Conservation (phyloP, 2,113 vertebrate species). For the Otus sunia region DNA sequence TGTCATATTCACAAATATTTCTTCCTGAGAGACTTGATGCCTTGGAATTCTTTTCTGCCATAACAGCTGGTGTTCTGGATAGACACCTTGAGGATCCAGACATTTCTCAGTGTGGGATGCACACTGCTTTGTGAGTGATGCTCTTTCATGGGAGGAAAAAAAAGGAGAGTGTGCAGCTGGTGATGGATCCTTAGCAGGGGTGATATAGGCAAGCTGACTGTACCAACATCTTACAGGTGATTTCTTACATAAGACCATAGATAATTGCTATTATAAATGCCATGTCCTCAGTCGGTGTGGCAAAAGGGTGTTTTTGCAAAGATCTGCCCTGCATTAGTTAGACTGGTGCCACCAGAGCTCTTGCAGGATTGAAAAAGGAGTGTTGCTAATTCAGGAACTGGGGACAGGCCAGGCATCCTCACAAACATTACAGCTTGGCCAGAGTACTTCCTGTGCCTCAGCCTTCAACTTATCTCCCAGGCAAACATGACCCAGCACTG, state of each 20-base stretch:
- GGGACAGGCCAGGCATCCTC: not conserved
- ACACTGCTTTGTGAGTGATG: not conserved
- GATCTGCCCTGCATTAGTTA: not conserved
- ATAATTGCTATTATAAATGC: not conserved
- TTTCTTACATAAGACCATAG: not conserved
- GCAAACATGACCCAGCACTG: constrained; percentile 44
- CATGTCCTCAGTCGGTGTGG: accelerated
- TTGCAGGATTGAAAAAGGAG: not conserved
- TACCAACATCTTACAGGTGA: not conserved
- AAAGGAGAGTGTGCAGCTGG: not conserved
- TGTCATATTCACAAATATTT: not conserved
- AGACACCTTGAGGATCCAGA: not conserved
- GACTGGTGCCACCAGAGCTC: not conserved
- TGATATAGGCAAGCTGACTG: not conserved
- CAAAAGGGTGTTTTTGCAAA: not conserved
- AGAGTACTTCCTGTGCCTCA: constrained; percentile 34
- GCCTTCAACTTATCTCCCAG: constrained; percentile 42
- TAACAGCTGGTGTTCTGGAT: not conserved
- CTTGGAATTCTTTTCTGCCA: not conserved
- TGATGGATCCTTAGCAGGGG: not conserved
- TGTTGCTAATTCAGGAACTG: constrained; percentile 25
- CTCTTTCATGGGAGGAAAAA: not conserved
- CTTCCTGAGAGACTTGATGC: not conserved
- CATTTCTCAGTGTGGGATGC: not conserved
- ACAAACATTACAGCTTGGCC: constrained; percentile 2